Evolutionary conservation across 2,888 invertebrate species (phyloP), one percentile per base, ranked within the genome.

Genomic region (Brachyptera putata): DNA sequence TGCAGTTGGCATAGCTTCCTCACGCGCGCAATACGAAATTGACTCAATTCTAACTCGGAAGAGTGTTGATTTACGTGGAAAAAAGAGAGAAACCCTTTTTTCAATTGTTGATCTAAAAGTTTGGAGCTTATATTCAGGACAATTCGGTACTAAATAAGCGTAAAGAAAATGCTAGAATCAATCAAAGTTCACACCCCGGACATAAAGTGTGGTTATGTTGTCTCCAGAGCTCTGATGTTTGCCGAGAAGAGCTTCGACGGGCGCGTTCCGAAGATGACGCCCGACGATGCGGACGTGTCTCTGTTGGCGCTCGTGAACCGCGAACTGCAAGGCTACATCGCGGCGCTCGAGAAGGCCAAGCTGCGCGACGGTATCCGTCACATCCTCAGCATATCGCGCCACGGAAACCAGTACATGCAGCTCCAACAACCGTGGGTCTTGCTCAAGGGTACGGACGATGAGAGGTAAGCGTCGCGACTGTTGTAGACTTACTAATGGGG

Each of bases 391-490:
- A 87, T 98, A 61, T 95, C 97, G 0, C 84, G 92, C 1, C 84
- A 90, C 66, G 98, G 98, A 3, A 99, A 99, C 79, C 95, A 95
- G 70, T 96, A 92, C 73, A 94, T 99, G 88, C 99, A 99, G 77
- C 77, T 82, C 1, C 87, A 88, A 66, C 89, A 95, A 72, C 98
- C 99, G 0, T 99, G 99, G 98, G 91, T 91, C 5, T 79, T 92
- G 67, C 80, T 95, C 5, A 99, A 98, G 73, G 91, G 93, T 25
- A 80, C 76, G 1, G 84, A 83, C 1, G 82, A 84, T 56, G 87
- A 94, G 67, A 86, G 86, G 91, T 91, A 71, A 76, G 79, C 21
- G 22, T 21, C 4, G 16, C 43, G 9, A 39, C 14, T 7, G 14
- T 39, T 39, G n/a, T n/a, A n/a, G n/a, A n/a, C n/a, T n/a, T n/a